These are phyloP conservation scores for Pachyuromys duprasi DNA, from an alignment of 2,797 vertebrate species.

Conservation along the genomic window DNA sequence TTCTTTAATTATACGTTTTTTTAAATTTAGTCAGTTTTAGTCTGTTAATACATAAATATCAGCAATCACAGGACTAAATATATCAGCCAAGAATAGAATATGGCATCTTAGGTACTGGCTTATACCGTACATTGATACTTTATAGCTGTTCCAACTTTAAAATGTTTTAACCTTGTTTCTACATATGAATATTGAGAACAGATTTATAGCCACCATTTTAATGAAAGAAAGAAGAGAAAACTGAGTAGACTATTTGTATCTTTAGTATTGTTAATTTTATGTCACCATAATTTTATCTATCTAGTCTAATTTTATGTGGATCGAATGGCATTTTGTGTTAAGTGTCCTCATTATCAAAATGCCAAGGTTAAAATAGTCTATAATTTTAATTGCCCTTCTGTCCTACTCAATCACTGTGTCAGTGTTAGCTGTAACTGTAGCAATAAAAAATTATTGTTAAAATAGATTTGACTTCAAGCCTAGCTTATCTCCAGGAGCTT, in stretches of 20 bases:
- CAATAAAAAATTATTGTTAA: conserved; percentile 45
- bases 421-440: not conserved
- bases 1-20: not conserved
- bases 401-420: not conserved
- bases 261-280: conserved; percentile 49
- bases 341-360: conserved; percentile 46
- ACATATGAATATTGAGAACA: conserved; percentile 14
- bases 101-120: not conserved
- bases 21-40: conserved; percentile 9
- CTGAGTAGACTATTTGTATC: not conserved
- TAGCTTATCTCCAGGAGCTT: not conserved
- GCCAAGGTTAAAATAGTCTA: conserved; percentile 18
- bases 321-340: conserved; percentile 36
- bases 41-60: conserved; percentile 14
- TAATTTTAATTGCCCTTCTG: conserved; percentile 11
- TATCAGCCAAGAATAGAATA: not conserved
- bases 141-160: not conserved
- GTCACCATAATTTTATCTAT: not conserved
- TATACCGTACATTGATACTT: not conserved
- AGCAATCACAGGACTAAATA: not conserved
- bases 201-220: not conserved
- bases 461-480: conserved; percentile 36
- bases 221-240: not conserved
- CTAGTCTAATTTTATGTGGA: conserved; percentile 44
- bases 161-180: conserved; percentile 19